A percentile compares a stretch with the other conserved stretches of the same genome.
Evolutionary conservation across 2,113 vertebrate species (phyloP).

Genomic region (Anthoscopus minutus): DNA sequence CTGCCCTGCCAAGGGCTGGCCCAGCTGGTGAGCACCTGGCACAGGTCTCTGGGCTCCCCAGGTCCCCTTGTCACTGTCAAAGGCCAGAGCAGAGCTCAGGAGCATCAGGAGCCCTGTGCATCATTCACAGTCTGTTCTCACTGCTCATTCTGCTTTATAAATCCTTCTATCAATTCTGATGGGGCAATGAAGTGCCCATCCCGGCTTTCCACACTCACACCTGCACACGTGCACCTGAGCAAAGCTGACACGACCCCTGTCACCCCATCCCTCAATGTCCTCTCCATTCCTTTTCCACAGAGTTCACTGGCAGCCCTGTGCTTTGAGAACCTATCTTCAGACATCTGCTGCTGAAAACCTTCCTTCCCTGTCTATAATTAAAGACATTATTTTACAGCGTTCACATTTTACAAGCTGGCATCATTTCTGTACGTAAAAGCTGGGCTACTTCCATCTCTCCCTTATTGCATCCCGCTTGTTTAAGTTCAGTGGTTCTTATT

Average conservation of each 20-base stretch:
- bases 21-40: neutral
- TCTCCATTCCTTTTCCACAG: neutral
- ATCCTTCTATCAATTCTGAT: neutral
- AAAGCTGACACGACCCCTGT: neutral
- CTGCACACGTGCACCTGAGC: neutral
- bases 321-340: neutral
- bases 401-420: conserved; percentile 46
- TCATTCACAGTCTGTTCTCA: neutral
- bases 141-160: neutral
- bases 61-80: neutral
- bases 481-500: conserved; percentile 49
- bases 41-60: neutral
- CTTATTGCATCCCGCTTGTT: conserved; percentile 30
- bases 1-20: neutral
- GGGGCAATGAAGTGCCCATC: neutral
- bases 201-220: neutral
- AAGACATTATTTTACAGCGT: conserved; percentile 53
- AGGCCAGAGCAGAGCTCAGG: neutral
- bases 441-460: conserved; percentile 14
- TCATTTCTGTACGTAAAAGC: conserved; percentile 55
- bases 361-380: conserved; percentile 42
- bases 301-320: neutral
- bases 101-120: neutral
- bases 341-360: conserved; percentile 31
- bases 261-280: neutral